A percentile compares a stretch with the other conserved stretches of the same genome.
These are phyloP conservation scores for Tupaia tana DNA, from an alignment of 2,113 vertebrate species.

Conservation along the genomic window DNA sequence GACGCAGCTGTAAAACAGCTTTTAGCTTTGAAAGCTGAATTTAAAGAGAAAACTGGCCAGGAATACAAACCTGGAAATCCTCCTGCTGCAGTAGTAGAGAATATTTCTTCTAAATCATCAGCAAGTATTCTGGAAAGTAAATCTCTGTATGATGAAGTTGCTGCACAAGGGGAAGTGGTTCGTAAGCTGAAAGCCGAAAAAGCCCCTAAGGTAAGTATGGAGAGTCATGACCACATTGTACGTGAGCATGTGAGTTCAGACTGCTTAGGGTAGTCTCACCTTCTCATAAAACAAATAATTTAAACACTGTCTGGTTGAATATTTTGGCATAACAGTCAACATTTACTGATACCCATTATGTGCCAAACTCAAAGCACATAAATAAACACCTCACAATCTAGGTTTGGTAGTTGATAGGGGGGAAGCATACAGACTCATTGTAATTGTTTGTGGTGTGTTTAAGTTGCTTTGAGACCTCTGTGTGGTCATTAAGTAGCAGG, in stretches of 20 bases:
- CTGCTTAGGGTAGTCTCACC: neutral
- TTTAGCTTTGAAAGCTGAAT: constrained; percentile 93
- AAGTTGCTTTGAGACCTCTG: neutral
- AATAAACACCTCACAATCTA: neutral
- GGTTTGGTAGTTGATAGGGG: too few relatives aligned
- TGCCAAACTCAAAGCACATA: neutral
- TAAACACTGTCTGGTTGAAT: neutral
- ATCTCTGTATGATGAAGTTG: constrained; percentile 85
- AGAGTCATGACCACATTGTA: rapidly evolving
- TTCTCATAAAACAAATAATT: neutral
- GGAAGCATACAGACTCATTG: rapidly evolving
- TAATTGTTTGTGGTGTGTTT: neutral
- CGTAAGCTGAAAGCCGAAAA: constrained; percentile 90
- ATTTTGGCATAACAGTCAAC: neutral
- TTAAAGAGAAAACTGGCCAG: constrained; percentile 93
- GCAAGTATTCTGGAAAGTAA: neutral
- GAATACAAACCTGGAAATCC: constrained; percentile 94
- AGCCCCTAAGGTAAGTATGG: constrained; percentile 86
- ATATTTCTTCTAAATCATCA: constrained; percentile 12
- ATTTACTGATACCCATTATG: neutral
- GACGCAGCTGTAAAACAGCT: constrained; percentile 94
- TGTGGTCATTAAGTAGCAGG: neutral
- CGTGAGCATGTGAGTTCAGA: neutral
- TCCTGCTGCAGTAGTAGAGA: constrained; percentile 54
- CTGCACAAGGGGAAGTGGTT: constrained; percentile 91